Percentiles rank a stretch among this genome's conserved stretches.
Evolutionary conservation across 2,888 invertebrate genomes (phyloP).

Genomic region (Axea sp.): DNA sequence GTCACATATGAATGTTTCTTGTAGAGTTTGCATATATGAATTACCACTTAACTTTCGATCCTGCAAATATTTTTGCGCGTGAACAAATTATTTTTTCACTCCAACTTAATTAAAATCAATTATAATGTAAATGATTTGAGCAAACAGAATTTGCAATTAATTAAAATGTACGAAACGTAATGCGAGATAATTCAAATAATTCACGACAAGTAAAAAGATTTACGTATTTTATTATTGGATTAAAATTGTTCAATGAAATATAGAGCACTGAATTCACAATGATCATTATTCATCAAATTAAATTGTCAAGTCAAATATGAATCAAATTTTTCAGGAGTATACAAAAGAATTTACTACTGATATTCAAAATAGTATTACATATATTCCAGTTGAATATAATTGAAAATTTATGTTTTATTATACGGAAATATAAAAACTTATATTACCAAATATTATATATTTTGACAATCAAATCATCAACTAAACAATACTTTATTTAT

Average conservation of each 20-base stretch:
- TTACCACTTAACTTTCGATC: neutral
- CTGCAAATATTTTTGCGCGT: constrained; percentile 8
- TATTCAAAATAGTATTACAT: no score
- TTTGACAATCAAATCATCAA: neutral
- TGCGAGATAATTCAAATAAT: neutral
- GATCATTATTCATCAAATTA: no score
- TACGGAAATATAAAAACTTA: no score
- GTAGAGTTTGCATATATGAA: neutral
- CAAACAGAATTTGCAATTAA: constrained; percentile 6
- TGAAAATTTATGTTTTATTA: no score
- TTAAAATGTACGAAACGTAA: neutral
- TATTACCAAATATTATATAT: neutral
- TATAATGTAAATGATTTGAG: constrained; percentile 2
- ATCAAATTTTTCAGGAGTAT: neutral
- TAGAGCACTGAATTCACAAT: neutral
- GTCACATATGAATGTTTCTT: constrained; percentile 1
- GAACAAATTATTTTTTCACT: constrained; percentile 3
- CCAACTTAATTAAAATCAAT: constrained; percentile 11
- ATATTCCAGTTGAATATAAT: no score
- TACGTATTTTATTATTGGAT: constrained; percentile 7
- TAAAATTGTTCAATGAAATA: constrained; percentile 8
- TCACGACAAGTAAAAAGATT: constrained; percentile 11
- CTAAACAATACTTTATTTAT: neutral
- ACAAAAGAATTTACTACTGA: no score
- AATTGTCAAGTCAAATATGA: constrained; percentile 8